Evolutionary conservation across 2,113 vertebrate species (phyloP), one percentile per base, ranked within the genome.

Genomic region (Phylloscopus trochiloides): DNA sequence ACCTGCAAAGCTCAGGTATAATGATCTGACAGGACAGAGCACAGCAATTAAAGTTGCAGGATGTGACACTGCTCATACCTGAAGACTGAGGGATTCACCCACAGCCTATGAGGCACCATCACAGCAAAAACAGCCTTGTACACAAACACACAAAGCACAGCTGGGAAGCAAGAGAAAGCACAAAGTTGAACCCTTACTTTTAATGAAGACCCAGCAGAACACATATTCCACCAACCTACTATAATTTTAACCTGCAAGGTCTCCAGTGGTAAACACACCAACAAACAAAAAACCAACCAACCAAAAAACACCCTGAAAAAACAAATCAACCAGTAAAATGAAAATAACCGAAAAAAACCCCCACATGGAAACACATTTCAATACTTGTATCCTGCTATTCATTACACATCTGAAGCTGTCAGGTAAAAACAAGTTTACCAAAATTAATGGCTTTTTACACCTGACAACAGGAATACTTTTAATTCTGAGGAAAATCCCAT

Each of bases 11-110:
- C 92, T 74, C 92, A 94, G 90, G 92, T 92, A 70, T n/a, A 38
- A 94, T 67, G 79, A 91, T 59, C 59, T 36, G 73, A 82, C 88
- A 93, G 92, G 54, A 95, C 55, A 94, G 51, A 97, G 74, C 59
- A 40, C 19, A 67, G 79, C 91, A 96, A 97, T 97, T 96, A 98
- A 92, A 94, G 79, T 2, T 73, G 83, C 88, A 95, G 96, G 94
- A 96, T 97, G 83, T 97, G 96, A 96, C 84, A 94, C 70, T 67
- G 34, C 25, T 96, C 92, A 97, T 92, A 95, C 92, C 93, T 96
- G 80, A 92, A 79, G 86, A 88, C 58, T 90, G 86, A 95, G 84
- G 87, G 84, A 63, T 90, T 70, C 88, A 86, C 65, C 61, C 65
- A 31, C 22, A 94, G 82, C 50, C 74, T 66, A 48, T 40, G 45